Base-by-base conservation (phyloP, 2,888 invertebrate species). In the Meteorus colon region DNA sequence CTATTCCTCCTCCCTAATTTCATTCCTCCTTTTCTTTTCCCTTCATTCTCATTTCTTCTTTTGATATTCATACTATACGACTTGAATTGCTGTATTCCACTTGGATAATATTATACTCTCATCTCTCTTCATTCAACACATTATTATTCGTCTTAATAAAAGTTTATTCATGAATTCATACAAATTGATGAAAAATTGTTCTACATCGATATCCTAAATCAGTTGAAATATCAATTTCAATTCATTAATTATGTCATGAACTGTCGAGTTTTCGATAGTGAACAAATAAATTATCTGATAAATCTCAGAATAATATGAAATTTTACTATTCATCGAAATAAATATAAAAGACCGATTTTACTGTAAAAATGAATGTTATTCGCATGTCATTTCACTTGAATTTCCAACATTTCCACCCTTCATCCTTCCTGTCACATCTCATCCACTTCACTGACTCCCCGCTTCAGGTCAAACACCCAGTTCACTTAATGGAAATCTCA, bases 371-470 rank as follows among this genome's bases (percentile, higher is more conserved):
- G 73, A 51, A 77, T 78, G 80, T 81, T 79, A 82, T 83, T 85
- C 82, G 82, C 81, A 78, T 83, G 85, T 83, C 85, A 82, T 71
- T 78, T 78, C 34, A 72, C 59, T 74, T 79, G 77, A 68, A 45
- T 76, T 71, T 65, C 78, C 80, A 76, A 62, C 77, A 48, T 62
- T 71, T 29, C 5, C 19, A 55, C 41, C 48, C 62, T 62, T 37
- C 51, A 12, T 27, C 19, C 41, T 45, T 41, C 27, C 45, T 24
- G 45, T 67, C 67, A 48, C 48, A 48, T 48, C n/a, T 4, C 45
- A 24, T 45, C 14, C 45, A 67, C 41, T 41, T 48, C 48, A 27
- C 24, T 68, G 29, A 60, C 37, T 71, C 41, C 12, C 41, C 62
- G 37, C 19, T 24, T 14, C 34, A 34, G 37, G 19, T 71, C 41